phyloP scores from a whole-genome alignment of 1,140 invertebrate genomes.

The Cheumatopsyche charites region DNA sequence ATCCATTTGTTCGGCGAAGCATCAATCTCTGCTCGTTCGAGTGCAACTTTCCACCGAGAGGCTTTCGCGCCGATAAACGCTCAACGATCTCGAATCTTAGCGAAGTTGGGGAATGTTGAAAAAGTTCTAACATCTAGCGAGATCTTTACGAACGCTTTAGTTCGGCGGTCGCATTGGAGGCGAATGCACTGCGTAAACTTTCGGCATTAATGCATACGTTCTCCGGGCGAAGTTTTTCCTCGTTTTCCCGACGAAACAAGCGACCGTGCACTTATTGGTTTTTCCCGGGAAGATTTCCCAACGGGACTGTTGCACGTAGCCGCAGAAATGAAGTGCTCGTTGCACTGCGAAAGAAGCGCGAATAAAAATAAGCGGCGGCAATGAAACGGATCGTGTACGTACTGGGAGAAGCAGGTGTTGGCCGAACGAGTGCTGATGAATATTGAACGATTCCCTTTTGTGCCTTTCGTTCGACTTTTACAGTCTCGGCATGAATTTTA shows the following conservation, averaged over 20 bases:
- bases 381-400: neutral
- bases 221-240: neutral
- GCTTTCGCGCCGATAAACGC: too few relatives aligned
- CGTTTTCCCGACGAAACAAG: neutral
- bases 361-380: neutral
- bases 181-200: neutral
- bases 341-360: neutral
- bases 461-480: conserved; percentile 1
- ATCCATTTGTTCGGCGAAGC: too few relatives aligned
- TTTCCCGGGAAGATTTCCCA: conserved; percentile 21
- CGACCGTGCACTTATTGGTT: conserved; percentile 5
- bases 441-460: conserved; percentile 12
- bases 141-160: neutral
- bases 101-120: too few relatives aligned
- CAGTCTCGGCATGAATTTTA: neutral
- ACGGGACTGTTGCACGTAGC: conserved; percentile 16
- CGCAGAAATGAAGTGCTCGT: conserved; percentile 15
- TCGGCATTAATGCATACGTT: too few relatives aligned
- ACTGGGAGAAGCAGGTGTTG: conserved; percentile 1
- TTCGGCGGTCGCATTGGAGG: neutral
- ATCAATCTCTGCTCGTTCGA: too few relatives aligned
- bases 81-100: too few relatives aligned
- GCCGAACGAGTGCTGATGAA: conserved; percentile 2
- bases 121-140: neutral
- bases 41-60: too few relatives aligned